Evolutionary conservation across 2,113 vertebrate genomes (phyloP).

Genomic region (Nyctereutes procyonoides): DNA sequence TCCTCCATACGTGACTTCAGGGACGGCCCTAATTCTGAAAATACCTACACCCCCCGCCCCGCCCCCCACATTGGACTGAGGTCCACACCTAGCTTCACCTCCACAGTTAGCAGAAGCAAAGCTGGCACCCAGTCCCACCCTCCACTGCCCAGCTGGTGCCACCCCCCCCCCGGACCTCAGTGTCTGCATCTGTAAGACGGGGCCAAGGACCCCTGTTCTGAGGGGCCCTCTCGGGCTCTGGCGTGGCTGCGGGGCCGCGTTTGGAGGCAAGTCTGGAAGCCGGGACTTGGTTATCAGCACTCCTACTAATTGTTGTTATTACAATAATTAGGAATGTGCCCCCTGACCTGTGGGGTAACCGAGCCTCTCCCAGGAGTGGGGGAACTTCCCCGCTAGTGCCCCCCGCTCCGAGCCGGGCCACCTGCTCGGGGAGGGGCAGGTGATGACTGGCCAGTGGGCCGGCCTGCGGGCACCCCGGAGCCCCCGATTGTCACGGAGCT

Average conservation of each 20-base stretch:
- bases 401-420: not conserved
- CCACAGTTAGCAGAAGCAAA: not conserved
- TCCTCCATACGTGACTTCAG: not conserved
- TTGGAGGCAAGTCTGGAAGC: not conserved
- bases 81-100: accelerated
- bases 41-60: not conserved
- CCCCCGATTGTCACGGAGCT: not conserved
- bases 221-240: accelerated
- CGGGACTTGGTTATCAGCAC: accelerated
- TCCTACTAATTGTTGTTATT: not conserved
- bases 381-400: not conserved
- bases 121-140: not conserved
- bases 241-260: accelerated
- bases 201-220: not conserved
- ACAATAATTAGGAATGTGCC: not conserved
- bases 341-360: not conserved
- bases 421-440: not conserved
- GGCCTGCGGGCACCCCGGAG: not conserved
- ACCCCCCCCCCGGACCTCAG: not conserved
- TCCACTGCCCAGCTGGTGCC: accelerated
- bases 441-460: not conserved
- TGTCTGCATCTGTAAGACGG: not conserved
- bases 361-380: not conserved
- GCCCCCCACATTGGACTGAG: accelerated
- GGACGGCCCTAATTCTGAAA: not conserved